Conservation (phyloP, 2,113 vertebrate species). For the Climacteris rufus region DNA sequence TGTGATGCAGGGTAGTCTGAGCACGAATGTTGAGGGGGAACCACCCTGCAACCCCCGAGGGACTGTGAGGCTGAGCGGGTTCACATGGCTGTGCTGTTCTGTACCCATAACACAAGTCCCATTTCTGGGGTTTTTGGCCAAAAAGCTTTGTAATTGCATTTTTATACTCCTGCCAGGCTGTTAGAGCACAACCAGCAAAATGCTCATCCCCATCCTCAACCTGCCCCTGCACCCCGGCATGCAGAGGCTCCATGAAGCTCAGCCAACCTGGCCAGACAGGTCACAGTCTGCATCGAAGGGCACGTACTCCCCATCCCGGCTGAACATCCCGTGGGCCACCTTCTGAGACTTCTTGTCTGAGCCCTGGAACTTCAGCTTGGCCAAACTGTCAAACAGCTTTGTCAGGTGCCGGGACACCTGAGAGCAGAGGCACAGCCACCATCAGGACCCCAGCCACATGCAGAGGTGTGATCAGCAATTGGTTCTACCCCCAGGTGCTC, state of each 20-base stretch:
- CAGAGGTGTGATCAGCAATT: neutral
- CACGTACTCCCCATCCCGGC: constrained; percentile 70
- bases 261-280: constrained; percentile 72
- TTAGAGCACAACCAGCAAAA: neutral
- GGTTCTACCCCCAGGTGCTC: rapidly evolving
- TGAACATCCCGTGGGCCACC: constrained; percentile 69
- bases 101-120: rapidly evolving
- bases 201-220: rapidly evolving
- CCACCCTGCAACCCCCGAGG: rapidly evolving
- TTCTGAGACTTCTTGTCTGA: neutral
- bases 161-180: neutral
- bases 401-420: constrained; percentile 74
- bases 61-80: neutral
- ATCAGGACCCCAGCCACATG: rapidly evolving
- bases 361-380: constrained; percentile 65
- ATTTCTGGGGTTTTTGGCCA: neutral
- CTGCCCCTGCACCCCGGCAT: rapidly evolving
- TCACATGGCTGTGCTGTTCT: neutral
- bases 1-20: rapidly evolving
- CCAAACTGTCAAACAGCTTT: constrained; percentile 75
- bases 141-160: neutral
- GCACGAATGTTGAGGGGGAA: no score
- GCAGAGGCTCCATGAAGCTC: rapidly evolving
- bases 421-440: neutral
- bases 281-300: constrained; percentile 58